Evolutionary conservation across 1,140 invertebrate species (phyloP), one percentile per base, ranked within the genome.

Genomic region (Lepidurus couesii): DNA sequence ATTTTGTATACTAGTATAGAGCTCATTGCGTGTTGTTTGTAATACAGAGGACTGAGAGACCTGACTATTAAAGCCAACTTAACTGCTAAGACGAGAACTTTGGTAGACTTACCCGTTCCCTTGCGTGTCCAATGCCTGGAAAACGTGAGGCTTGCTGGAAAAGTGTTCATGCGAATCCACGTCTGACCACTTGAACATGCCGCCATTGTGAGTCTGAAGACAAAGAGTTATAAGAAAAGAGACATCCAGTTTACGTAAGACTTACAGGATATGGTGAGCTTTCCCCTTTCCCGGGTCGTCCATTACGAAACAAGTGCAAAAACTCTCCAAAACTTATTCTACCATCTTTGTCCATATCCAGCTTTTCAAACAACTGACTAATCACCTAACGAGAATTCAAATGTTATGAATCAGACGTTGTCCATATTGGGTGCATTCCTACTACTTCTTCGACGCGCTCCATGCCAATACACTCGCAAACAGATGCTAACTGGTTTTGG

Each of bases 291-390:
- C 79, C 77, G n/a, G 74, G 75, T 47, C 78, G 65, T 53, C 85
- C 86, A 81, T 87, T 87, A 80, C 90, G 87, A 82, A 91, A 88
- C 74, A 91, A 85, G 77, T 88, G 84, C 8, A 91, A 81, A 83
- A 92, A 90, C 81, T 92, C 90, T 45, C 89, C 86, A 81, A 92
- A 90, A 82, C 87, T 90, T 45, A 92, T 90, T 79, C 87, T 85
- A 13, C 90, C 89, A 84, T 92, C 89, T 76, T 86, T 85, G 82
- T 92, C 89, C 11, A 86, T 83, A 81, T 90, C 89, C 8, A 92
- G 84, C 80, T 90, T 90, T 45, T 89, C 87, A 83, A 92, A 92
- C 16, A 92, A 85, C 80, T 91, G 88, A 79, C 88, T 84, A 21
- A 91, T 85, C 74, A 87, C 85, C 88, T 89, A 80, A 16, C 81